Evolutionary conservation across 2,797 vertebrate genomes (phyloP).

Genomic region (Trematomus bernacchii): DNA sequence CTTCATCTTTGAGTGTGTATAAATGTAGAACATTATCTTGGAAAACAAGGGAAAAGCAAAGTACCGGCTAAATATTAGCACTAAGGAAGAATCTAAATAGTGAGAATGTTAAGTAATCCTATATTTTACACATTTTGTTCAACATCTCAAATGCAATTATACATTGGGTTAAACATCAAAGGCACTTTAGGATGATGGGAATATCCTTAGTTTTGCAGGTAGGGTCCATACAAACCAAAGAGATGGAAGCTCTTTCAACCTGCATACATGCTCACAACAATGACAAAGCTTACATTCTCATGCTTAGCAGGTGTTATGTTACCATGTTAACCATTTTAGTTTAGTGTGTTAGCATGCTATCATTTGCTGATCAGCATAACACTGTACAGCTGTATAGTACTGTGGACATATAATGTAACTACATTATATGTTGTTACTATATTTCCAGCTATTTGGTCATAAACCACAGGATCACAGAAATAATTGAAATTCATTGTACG

Average conservation of each 20-base stretch:
- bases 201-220: neutral
- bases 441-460: conserved; percentile 3
- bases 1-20: neutral
- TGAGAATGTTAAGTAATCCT: neutral
- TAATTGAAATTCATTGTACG: neutral
- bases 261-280: neutral
- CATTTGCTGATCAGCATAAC: neutral
- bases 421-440: no score
- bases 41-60: neutral
- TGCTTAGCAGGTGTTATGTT: neutral
- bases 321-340: conserved; percentile 4
- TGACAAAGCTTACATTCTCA: neutral
- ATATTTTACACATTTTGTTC: conserved; percentile 1
- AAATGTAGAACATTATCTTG: conserved; percentile 4
- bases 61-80: neutral
- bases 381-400: neutral
- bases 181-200: neutral
- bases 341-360: neutral
- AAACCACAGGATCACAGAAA: neutral
- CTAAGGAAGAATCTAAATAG: neutral
- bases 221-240: conserved; percentile 6
- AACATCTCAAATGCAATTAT: conserved; percentile 15
- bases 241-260: neutral
- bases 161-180: neutral
- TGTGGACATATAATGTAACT: no score